Evolutionary conservation across 1,140 invertebrate genomes (phyloP).

Genomic region (Bombus sylvicola): DNA sequence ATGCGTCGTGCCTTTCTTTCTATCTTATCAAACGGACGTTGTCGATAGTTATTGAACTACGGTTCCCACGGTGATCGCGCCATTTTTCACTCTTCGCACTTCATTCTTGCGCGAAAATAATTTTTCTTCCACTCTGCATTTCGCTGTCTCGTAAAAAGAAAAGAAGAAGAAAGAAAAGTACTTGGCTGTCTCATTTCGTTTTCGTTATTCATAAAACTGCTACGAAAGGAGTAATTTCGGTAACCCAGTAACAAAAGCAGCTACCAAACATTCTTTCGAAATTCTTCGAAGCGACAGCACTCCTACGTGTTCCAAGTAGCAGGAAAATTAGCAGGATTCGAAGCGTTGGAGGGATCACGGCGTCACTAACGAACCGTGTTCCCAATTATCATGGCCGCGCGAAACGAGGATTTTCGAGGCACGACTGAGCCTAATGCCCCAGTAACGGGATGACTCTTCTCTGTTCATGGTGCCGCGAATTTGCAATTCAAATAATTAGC

Average conservation of each 20-base stretch:
- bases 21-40: neutral
- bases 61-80: neutral
- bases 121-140: neutral
- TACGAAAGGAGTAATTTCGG: neutral
- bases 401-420: slow-evolving; percentile 35
- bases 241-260: neutral
- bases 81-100: neutral
- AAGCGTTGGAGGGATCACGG: neutral
- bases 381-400: slow-evolving; percentile 40
- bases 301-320: neutral
- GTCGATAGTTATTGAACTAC: neutral
- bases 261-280: neutral
- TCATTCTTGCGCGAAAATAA: neutral
- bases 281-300: neutral
- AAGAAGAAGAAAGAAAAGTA: neutral
- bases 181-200: neutral
- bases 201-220: neutral
- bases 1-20: neutral
- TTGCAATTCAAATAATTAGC: slow-evolving; percentile 77
- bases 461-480: slow-evolving; percentile 58
- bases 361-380: slow-evolving; percentile 14
- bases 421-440: slow-evolving; percentile 71
- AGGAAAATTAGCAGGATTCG: neutral
- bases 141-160: neutral
- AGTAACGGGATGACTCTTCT: slow-evolving; percentile 70